Base-by-base conservation (phyloP, 2,888 invertebrate genomes). In the Bimastos eiseni region DNA sequence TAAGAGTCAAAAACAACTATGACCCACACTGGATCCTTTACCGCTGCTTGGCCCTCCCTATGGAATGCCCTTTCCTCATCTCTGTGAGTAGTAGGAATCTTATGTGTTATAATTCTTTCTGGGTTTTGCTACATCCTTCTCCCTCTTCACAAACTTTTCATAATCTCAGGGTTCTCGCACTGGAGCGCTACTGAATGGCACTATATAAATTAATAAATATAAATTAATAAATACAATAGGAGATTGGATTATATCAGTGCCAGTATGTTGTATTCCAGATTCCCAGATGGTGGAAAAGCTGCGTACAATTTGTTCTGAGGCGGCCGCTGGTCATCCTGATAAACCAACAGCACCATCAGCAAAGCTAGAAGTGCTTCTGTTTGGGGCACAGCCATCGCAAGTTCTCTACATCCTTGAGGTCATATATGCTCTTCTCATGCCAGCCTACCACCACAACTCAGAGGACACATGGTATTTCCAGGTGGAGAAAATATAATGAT, bases 371-470 rank as follows among this genome's bases (percentile, higher is more conserved):
- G 93, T 93, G 41, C 93, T 95, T 93, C 95, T 97, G 95, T 97
- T 97, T 94, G 96, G 96, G 93, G 96, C 96, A 24, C 96, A 97
- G 89, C 96, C 97, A 33, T 97, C 97, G 83, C 86, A 90, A 89
- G 90, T 90, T 89, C 38, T 90, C 89, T 92, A 92, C 91, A 90
- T 91, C 89, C 93, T 95, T 34, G 93, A 97, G 96, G 97, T 98
- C 89, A 96, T 98, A 92, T 98, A 98, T 95, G 97, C 98, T 92
- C 96, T 98, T 95, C 96, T 99, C 92, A 97, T 99, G 97, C 99
- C 99, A 30, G 98, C 98, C 17, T 92, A 92, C 84, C 94, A 94
- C 91, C 94, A 94, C 24, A 96, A 97, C 93, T 96, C 97, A 83
- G 95, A 95, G 90, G 97, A 97, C 94, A 96, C 97, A 11, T 96